Conservation (phyloP, 2,113 vertebrate species). For the Gallinago jamesoni region DNA sequence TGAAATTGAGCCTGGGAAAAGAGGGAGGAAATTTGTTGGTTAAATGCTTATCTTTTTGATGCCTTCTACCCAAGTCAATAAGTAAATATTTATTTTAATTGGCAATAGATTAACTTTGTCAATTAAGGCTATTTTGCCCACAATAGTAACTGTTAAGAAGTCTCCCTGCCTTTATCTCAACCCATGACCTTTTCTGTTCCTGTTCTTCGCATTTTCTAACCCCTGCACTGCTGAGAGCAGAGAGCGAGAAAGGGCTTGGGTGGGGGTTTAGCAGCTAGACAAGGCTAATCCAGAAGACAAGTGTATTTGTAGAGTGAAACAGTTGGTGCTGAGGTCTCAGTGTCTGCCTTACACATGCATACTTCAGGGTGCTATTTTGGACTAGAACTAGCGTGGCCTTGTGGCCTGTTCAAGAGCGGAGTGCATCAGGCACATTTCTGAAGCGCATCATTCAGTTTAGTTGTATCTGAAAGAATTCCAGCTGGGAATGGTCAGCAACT, state of each 20-base stretch:
- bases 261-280: neutral
- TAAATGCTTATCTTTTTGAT: neutral
- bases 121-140: neutral
- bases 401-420: neutral
- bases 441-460: neutral
- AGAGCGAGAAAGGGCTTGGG: neutral
- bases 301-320: neutral
- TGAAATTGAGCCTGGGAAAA: neutral
- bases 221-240: neutral
- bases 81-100: neutral
- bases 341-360: fast-evolving
- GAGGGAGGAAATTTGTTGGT: neutral
- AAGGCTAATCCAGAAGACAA: neutral
- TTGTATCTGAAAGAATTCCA: neutral
- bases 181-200: neutral
- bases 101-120: neutral
- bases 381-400: neutral
- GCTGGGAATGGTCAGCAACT: neutral
- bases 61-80: neutral
- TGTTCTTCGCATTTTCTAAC: neutral
- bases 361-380: neutral
- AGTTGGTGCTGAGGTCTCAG: neutral
- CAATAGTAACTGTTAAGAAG: neutral
- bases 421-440: neutral
- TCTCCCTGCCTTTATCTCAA: neutral